Conservation (phyloP, 2,888 invertebrate genomes). For the Rotaria sp. region DNA sequence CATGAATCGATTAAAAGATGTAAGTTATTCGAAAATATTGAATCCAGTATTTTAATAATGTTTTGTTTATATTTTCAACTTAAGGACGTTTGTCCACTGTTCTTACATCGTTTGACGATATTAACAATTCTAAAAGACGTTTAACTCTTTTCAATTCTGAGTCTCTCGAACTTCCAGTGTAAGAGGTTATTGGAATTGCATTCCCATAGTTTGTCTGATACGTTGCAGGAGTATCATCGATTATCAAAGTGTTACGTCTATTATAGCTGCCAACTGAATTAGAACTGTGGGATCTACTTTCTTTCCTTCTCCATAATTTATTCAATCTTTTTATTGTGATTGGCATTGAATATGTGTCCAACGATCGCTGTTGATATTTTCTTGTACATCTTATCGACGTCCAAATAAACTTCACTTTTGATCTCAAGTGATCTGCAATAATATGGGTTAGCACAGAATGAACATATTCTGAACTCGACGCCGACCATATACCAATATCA, state of each 20-base stretch:
- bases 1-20: no score
- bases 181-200: background rate
- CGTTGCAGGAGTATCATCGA: background rate
- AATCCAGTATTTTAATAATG: no score
- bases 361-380: background rate
- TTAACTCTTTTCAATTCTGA: background rate
- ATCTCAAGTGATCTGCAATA: background rate
- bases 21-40: no score
- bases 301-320: background rate
- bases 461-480: background rate
- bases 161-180: background rate
- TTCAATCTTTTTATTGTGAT: background rate
- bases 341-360: background rate
- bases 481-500: conserved; percentile 15
- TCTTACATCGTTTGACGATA: background rate
- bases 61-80: background rate
- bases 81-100: background rate
- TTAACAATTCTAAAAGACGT: background rate
- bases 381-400: background rate
- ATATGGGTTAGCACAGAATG: background rate
- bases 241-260: background rate
- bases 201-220: background rate
- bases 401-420: conserved; percentile 5
- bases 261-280: background rate
- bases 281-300: background rate